These are phyloP conservation scores for Nebria brevicollis DNA, from an alignment of 2,888 invertebrate genomes.

Conservation along the genomic window DNA sequence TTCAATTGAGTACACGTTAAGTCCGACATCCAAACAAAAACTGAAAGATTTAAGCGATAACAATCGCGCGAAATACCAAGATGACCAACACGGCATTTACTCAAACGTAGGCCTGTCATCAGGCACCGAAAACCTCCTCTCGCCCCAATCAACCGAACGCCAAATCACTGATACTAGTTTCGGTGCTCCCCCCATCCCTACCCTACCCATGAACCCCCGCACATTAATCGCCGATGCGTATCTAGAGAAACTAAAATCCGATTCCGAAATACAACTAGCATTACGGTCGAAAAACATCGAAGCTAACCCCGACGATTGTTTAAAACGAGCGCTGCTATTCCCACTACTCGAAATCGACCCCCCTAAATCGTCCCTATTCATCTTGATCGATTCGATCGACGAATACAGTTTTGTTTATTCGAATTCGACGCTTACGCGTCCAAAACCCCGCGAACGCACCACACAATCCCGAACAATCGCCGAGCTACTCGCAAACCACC, in stretches of 20 bases:
- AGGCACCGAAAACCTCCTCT: slow-evolving; percentile 53
- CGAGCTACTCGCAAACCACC: slow-evolving; percentile 87
- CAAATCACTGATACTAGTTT: slow-evolving; percentile 49
- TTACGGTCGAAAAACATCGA: slow-evolving; percentile 84
- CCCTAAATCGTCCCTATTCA: slow-evolving; percentile 84
- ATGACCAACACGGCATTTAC: slow-evolving; percentile 26
- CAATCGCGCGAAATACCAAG: slow-evolving; percentile 2
- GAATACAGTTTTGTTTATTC: slow-evolving; percentile 74
- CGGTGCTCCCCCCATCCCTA: slow-evolving; percentile 62
- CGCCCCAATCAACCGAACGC: slow-evolving; percentile 48
- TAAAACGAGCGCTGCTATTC: slow-evolving; percentile 87
- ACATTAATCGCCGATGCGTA: slow-evolving; percentile 81
- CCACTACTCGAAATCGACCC: slow-evolving; percentile 88
- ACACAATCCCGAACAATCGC: slow-evolving; percentile 75
- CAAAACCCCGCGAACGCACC: slow-evolving; percentile 63
- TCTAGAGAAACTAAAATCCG: slow-evolving; percentile 79
- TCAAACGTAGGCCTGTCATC: slow-evolving; percentile 23
- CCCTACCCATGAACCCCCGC: slow-evolving; percentile 68
- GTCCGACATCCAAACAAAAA: slow-evolving; percentile 24
- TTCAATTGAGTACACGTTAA: slow-evolving; percentile 51
- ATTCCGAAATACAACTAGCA: slow-evolving; percentile 84
- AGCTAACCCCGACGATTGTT: slow-evolving; percentile 89
- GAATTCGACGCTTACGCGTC: slow-evolving; percentile 67
- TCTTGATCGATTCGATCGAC: slow-evolving; percentile 93
- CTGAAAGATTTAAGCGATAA: slow-evolving; percentile 6